phyloP scores from a whole-genome alignment of 2,888 invertebrate genomes.

The Tetrapedia diversipes region DNA sequence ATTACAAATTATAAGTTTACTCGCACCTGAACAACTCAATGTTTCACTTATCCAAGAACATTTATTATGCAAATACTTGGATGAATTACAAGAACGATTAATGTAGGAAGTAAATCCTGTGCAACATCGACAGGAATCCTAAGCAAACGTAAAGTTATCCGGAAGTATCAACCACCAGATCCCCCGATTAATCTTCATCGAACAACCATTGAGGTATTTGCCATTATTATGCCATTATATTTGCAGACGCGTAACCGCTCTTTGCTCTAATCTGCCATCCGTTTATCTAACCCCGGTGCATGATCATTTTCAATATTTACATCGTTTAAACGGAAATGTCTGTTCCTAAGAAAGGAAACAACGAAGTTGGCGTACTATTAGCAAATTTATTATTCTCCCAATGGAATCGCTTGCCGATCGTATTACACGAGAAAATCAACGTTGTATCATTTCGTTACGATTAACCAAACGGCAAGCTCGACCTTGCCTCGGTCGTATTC shows the following conservation, averaged over 20 bases:
- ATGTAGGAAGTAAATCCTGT: slow-evolving; percentile 60
- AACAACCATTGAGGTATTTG: slow-evolving; percentile 57
- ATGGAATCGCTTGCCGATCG: too few species aligned
- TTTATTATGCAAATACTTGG: slow-evolving; percentile 63
- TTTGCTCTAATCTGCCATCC: slow-evolving; percentile 29
- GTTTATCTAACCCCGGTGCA: background rate
- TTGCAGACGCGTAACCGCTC: slow-evolving; percentile 41
- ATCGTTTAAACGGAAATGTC: too few species aligned
- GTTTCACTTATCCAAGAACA: slow-evolving; percentile 42
- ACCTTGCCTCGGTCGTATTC: background rate
- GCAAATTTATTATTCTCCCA: too few species aligned
- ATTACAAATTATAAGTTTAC: slow-evolving; percentile 57
- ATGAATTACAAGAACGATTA: slow-evolving; percentile 55
- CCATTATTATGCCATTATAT: slow-evolving; percentile 64
- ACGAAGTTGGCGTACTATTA: too few species aligned
- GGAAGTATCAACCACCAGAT: slow-evolving; percentile 55
- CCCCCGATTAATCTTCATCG: slow-evolving; percentile 54
- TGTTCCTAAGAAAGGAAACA: too few species aligned
- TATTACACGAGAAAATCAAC: background rate
- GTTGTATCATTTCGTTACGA: background rate
- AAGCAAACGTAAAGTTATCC: slow-evolving; percentile 62
- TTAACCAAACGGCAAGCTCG: background rate
- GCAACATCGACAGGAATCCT: slow-evolving; percentile 53
- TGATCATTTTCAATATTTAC: background rate
- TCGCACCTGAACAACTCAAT: slow-evolving; percentile 44